phyloP scores from a whole-genome alignment of 2,888 invertebrate genomes.

The Drosophila tripunctata region DNA sequence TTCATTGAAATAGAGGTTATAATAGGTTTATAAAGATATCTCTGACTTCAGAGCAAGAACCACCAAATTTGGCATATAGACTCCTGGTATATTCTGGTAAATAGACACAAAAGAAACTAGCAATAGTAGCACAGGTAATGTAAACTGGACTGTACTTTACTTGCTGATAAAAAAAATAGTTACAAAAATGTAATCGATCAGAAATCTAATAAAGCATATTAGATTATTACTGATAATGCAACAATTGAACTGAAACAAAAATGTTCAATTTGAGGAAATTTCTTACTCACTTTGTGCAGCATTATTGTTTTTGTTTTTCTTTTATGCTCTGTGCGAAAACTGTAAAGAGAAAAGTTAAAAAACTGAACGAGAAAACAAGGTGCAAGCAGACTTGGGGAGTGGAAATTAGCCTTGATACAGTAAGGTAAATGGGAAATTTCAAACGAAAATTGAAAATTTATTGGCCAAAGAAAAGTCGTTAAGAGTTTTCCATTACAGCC shows the following conservation, averaged over 20 bases:
- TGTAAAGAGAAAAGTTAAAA: constrained; percentile 21
- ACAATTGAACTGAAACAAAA: neutral
- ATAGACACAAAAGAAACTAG: no score
- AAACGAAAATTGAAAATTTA: constrained; percentile 64
- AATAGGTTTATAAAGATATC: no score
- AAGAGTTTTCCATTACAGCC: constrained; percentile 18
- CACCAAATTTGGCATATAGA: no score
- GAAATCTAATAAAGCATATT: neutral
- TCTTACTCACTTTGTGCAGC: neutral
- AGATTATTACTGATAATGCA: neutral
- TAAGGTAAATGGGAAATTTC: constrained; percentile 59
- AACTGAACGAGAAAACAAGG: constrained; percentile 14
- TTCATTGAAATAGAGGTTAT: no score
- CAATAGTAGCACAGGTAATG: no score
- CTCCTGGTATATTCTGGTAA: no score
- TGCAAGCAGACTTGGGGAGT: neutral
- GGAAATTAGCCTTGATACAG: constrained; percentile 54
- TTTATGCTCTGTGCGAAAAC: neutral
- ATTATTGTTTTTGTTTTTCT: constrained; percentile 12
- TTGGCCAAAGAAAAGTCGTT: constrained; percentile 54
- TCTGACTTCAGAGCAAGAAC: no score
- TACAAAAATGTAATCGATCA: neutral
- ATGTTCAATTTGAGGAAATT: neutral
- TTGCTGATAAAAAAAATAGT: no score
- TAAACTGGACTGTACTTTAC: no score